Evolutionary conservation across 2,888 invertebrate species (phyloP).

Genomic region (Geophilus truncorum): DNA sequence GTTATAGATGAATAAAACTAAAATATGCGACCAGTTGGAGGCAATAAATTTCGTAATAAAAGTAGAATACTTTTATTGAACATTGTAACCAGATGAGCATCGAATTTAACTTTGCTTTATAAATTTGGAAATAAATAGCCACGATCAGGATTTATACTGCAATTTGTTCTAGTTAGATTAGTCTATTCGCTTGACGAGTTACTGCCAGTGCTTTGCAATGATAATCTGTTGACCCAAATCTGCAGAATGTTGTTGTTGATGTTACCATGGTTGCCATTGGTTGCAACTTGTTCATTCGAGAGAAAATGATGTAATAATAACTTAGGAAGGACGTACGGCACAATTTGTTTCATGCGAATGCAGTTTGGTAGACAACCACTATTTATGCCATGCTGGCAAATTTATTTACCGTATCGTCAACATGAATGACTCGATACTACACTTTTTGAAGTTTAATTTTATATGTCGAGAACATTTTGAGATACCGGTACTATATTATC

Average conservation of each 20-base stretch:
- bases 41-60: too few relatives aligned
- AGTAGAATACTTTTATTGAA: not conserved
- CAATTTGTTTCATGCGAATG: not conserved
- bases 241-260: not conserved
- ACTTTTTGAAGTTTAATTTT: too few relatives aligned
- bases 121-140: not conserved
- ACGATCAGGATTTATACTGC: not conserved
- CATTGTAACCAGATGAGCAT: not conserved
- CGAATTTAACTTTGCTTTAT: not conserved
- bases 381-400: not conserved
- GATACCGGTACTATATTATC: too few relatives aligned
- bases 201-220: conserved; percentile 2
- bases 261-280: not conserved
- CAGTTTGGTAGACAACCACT: not conserved
- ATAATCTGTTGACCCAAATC: not conserved
- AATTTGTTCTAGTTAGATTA: conserved; percentile 6
- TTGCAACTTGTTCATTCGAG: not conserved
- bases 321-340: not conserved
- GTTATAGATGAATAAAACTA: too few relatives aligned
- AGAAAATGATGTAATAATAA: not conserved
- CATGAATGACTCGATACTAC: too few relatives aligned
- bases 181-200: not conserved
- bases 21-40: too few relatives aligned
- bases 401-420: too few relatives aligned
- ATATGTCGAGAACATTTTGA: too few relatives aligned